These are phyloP conservation scores for Thymelicus sylvestris DNA, from an alignment of 2,888 invertebrate species.

Conservation along the genomic window DNA sequence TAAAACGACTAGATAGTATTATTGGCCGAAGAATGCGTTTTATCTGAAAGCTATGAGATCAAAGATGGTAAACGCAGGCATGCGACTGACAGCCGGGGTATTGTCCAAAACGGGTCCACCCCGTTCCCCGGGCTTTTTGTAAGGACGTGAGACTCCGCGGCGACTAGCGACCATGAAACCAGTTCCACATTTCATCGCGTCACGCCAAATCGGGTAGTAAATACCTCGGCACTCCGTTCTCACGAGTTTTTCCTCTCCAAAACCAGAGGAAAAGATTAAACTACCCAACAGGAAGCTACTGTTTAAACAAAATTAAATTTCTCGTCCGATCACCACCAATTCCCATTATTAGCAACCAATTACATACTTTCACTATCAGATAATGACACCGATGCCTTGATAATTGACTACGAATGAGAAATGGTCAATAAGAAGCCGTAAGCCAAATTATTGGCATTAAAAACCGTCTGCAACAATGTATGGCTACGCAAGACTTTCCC, in stretches of 20 bases:
- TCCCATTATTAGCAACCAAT: slow-evolving; percentile 52
- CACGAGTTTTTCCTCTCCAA: slow-evolving; percentile 55
- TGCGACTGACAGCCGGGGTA: slow-evolving; percentile 75
- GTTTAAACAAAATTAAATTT: slow-evolving; percentile 39
- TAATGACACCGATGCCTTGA: slow-evolving; percentile 60
- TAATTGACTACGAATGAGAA: slow-evolving; percentile 69
- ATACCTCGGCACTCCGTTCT: slow-evolving; percentile 64
- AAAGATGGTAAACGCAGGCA: slow-evolving; percentile 65
- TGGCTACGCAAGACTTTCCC: slow-evolving; percentile 66
- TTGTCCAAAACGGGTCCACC: slow-evolving; percentile 75
- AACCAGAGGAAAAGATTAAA: slow-evolving; percentile 36
- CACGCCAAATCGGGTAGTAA: slow-evolving; percentile 76
- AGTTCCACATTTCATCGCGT: slow-evolving; percentile 73
- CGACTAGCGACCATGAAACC: slow-evolving; percentile 77
- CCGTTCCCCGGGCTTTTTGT: slow-evolving; percentile 72
- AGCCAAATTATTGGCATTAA: slow-evolving; percentile 68
- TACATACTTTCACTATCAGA: slow-evolving; percentile 71
- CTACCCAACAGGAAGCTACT: slow-evolving; percentile 6
- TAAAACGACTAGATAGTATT: neutral
- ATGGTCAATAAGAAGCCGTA: slow-evolving; percentile 54
- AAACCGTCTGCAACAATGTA: slow-evolving; percentile 61
- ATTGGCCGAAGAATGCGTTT: slow-evolving; percentile 35
- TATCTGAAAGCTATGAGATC: slow-evolving; percentile 41
- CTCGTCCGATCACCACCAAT: slow-evolving; percentile 32
- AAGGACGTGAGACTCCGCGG: slow-evolving; percentile 76